These are phyloP conservation scores for Oncorhynchus keta DNA, from an alignment of 2,113 vertebrate genomes.

Conservation along the genomic window DNA sequence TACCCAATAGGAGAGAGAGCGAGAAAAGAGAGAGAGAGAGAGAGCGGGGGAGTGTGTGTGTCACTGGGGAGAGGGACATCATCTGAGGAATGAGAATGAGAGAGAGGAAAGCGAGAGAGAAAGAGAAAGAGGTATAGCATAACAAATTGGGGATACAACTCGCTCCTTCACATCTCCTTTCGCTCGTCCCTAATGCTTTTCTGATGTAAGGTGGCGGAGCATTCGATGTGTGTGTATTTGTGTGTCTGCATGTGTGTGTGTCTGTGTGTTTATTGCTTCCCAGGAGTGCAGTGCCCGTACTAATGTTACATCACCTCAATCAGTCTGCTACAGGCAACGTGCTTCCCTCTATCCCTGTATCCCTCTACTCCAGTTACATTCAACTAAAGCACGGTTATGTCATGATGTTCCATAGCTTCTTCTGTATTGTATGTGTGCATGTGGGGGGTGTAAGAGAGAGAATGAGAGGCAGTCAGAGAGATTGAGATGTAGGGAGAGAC, in stretches of 20 bases:
- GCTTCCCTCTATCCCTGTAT: conserved; percentile 2
- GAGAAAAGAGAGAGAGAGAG: neutral
- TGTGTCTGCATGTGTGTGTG: too few relatives aligned
- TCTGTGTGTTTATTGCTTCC: conserved; percentile 54
- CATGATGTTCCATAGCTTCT: conserved; percentile 38
- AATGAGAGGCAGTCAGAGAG: conserved; percentile 2
- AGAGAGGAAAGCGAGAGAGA: neutral
- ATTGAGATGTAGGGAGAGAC: neutral
- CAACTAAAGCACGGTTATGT: conserved; percentile 53
- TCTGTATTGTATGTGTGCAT: neutral
- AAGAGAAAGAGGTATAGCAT: neutral
- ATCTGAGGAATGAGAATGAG: neutral
- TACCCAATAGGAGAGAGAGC: conserved; percentile 5
- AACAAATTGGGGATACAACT: conserved; percentile 1
- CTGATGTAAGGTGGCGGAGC: conserved; percentile 47
- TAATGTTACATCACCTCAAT: conserved; percentile 69
- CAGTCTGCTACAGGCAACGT: conserved; percentile 54
- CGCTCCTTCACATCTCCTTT: conserved; percentile 1
- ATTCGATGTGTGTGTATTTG: conserved; percentile 4
- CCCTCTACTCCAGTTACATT: conserved; percentile 36
- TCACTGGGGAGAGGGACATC: neutral
- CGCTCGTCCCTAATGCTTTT: conserved; percentile 25
- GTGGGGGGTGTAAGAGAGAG: neutral
- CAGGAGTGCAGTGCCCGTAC: too few relatives aligned
- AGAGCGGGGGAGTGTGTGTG: neutral